Evolutionary conservation across 2,888 invertebrate genomes (phyloP).

Genomic region (Ceraclea dissimilis): DNA sequence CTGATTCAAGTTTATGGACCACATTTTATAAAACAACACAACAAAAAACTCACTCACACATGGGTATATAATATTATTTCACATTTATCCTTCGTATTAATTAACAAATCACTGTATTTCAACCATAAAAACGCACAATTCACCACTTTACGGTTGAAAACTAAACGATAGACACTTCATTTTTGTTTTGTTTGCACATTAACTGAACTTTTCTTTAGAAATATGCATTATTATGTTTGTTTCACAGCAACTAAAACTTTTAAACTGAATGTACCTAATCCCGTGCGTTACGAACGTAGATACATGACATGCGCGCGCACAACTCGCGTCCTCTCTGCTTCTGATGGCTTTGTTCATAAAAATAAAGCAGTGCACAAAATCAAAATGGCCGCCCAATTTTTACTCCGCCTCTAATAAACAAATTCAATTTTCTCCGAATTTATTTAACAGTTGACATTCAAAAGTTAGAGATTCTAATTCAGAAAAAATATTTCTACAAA

Average conservation of each 20-base stretch:
- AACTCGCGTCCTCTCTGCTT: slow-evolving; percentile 49
- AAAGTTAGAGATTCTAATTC: background rate
- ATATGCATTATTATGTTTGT: slow-evolving; percentile 15
- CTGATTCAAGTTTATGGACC: slow-evolving; percentile 60
- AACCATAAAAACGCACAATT: slow-evolving; percentile 32
- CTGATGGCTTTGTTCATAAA: slow-evolving; percentile 52
- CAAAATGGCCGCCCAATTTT: slow-evolving; percentile 45
- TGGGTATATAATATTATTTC: slow-evolving; percentile 39
- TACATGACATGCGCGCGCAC: slow-evolving; percentile 35
- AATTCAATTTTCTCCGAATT: slow-evolving; percentile 5
- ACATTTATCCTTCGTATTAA: slow-evolving; percentile 39
- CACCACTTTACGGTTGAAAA: slow-evolving; percentile 48
- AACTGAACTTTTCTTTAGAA: slow-evolving; percentile 20
- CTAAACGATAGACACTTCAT: slow-evolving; percentile 49
- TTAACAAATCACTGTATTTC: slow-evolving; percentile 38
- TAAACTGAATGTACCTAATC: slow-evolving; percentile 28
- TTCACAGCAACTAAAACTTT: slow-evolving; percentile 28
- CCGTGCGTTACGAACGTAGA: slow-evolving; percentile 10
- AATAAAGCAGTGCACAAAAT: slow-evolving; percentile 47
- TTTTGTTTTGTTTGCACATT: slow-evolving; percentile 44
- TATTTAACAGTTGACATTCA: background rate
- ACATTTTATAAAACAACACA: slow-evolving; percentile 50
- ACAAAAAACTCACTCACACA: slow-evolving; percentile 42
- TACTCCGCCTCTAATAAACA: slow-evolving; percentile 23
- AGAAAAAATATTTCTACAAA: slow-evolving; percentile 6